phyloP scores from a whole-genome alignment of 2,888 invertebrate species.

The Eumerus sabulonum region DNA sequence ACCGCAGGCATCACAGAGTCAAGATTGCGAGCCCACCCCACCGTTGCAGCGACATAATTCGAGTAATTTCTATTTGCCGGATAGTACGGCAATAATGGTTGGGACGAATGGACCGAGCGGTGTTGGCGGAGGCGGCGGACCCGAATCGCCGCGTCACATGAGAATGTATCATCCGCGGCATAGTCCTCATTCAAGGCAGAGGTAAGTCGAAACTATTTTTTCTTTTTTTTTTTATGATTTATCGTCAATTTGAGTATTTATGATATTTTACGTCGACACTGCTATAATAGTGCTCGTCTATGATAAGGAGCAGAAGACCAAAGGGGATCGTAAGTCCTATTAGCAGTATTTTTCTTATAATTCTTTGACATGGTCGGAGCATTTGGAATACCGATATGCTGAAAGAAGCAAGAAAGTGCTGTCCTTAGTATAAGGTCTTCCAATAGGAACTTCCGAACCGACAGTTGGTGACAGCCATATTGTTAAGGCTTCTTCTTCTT shows the following conservation, averaged over 20 bases:
- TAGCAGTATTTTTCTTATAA: too few species aligned
- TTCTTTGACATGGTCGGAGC: too few species aligned
- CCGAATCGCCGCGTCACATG: slow-evolving; percentile 80
- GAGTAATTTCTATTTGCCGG: slow-evolving; percentile 91
- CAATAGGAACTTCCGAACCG: too few species aligned
- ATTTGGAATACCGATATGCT: too few species aligned
- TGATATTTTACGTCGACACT: too few species aligned
- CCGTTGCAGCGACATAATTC: slow-evolving; percentile 92
- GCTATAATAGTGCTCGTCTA: too few species aligned
- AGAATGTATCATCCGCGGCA: slow-evolving; percentile 82
- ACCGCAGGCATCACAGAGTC: slow-evolving; percentile 93
- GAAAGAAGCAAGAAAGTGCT: too few species aligned
- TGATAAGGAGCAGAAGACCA: too few species aligned
- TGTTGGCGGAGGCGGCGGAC: slow-evolving; percentile 74
- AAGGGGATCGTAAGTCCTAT: too few species aligned
- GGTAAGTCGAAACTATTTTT: slow-evolving; percentile 76
- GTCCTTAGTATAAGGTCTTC: too few species aligned
- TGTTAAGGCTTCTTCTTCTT: too few species aligned
- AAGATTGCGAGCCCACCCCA: slow-evolving; percentile 96
- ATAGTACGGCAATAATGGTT: slow-evolving; percentile 70
- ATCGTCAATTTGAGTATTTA: background rate
- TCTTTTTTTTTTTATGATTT: background rate
- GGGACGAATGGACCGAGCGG: slow-evolving; percentile 69
- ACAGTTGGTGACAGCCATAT: too few species aligned
- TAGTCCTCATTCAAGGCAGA: slow-evolving; percentile 89